phyloP scores from a whole-genome alignment of 2,797 vertebrate species.

The Hydrolagus colliei region DNA sequence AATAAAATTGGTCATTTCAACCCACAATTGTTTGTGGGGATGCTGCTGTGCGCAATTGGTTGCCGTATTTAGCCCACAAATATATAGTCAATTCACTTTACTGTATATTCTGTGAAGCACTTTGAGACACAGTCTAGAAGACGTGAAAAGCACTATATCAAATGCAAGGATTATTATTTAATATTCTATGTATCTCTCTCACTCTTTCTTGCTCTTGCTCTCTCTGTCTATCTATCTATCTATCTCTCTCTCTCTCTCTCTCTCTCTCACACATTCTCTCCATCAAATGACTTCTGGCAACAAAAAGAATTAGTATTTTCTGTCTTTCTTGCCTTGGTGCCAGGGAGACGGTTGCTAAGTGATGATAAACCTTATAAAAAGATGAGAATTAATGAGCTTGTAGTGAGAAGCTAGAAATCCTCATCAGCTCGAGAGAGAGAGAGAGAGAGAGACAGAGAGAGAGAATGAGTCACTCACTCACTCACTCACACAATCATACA shows the following conservation, averaged over 20 bases:
- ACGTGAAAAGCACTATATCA: no score
- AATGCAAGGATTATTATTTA: neutral
- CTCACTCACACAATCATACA: no score
- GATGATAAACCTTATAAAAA: no score
- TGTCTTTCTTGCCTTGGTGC: neutral
- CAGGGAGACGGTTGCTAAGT: neutral
- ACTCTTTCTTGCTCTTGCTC: no score
- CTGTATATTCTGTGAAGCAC: no score
- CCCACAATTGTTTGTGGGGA: no score
- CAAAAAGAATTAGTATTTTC: neutral
- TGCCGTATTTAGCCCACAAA: no score
- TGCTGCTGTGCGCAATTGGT: neutral
- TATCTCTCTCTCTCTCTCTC: constrained; percentile 21
- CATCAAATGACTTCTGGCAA: neutral
- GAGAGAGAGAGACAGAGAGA: neutral
- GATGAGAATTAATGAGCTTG: neutral
- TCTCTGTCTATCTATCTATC: neutral
- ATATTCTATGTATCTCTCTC: constrained; percentile 4
- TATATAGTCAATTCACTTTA: no score
- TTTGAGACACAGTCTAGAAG: no score
- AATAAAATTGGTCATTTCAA: no score
- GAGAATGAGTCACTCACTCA: constrained; percentile 27
- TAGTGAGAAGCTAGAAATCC: neutral
- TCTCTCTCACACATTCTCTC: constrained; percentile 34
- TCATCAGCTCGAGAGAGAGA: neutral